A percentile compares a stretch with the other conserved stretches of the same genome.
These are phyloP conservation scores for Apus apus DNA, from an alignment of 2,113 vertebrate species.

Conservation along the genomic window DNA sequence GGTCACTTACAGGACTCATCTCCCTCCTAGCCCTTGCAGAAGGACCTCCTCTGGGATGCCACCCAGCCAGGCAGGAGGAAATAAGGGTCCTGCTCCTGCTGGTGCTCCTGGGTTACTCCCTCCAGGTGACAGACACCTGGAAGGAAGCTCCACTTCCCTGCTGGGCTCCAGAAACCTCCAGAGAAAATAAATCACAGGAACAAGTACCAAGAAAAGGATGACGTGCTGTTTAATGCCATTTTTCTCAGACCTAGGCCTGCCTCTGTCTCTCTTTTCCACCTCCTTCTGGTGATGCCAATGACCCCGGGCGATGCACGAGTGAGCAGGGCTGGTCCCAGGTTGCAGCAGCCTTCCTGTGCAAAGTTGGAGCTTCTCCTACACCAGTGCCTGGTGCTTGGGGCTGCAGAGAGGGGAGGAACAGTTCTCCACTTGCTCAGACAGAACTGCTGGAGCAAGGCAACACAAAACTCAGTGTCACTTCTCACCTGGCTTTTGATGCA, in stretches of 20 bases:
- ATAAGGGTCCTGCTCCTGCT: no score
- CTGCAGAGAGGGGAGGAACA: no score
- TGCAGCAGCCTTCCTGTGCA: background rate
- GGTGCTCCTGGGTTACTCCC: no score
- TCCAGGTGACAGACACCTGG: background rate
- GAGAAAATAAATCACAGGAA: background rate
- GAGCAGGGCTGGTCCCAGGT: background rate
- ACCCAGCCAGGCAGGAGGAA: no score
- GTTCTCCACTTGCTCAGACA: no score
- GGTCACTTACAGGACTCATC: background rate
- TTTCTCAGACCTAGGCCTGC: background rate
- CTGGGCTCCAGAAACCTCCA: background rate
- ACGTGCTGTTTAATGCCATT: background rate
- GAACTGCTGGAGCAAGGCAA: no score
- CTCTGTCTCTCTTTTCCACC: background rate
- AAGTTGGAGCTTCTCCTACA: no score
- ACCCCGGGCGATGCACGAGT: background rate
- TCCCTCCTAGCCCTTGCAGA: background rate
- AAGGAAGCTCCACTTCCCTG: background rate
- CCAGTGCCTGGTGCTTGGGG: no score
- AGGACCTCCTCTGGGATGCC: rapidly evolving
- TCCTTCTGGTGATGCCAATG: background rate
- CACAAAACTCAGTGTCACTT: no score
- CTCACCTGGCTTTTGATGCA: no score
- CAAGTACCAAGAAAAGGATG: background rate